phyloP scores from a whole-genome alignment of 1,140 invertebrate genomes.

The Arion vulgaris region DNA sequence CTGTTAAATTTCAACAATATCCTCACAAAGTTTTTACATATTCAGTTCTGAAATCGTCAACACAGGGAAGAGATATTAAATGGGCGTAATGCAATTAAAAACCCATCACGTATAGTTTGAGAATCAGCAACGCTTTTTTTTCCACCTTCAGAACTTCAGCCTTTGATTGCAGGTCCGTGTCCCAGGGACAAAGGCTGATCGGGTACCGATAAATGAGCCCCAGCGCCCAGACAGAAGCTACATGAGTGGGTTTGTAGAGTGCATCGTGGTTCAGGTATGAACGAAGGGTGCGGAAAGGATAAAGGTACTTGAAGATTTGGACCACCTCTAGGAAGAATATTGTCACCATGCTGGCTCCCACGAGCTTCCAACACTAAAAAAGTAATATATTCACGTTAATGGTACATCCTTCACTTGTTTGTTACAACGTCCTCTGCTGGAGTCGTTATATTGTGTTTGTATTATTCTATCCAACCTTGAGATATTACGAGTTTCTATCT shows the following conservation, averaged over 20 bases:
- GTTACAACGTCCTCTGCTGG: no score
- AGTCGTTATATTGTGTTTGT: no score
- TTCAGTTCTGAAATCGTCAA: neutral
- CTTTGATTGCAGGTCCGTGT: slow-evolving; percentile 20
- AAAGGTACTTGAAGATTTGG: neutral
- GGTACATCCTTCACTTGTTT: no score
- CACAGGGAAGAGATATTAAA: neutral
- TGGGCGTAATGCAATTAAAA: slow-evolving; percentile 13
- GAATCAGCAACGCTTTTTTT: neutral
- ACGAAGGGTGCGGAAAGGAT: neutral
- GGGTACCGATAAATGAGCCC: neutral
- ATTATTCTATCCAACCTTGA: no score
- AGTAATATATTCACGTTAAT: no score
- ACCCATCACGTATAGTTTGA: neutral
- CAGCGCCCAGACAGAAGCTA: neutral
- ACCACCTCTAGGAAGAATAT: slow-evolving; percentile 4
- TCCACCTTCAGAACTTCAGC: neutral
- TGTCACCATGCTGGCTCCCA: neutral
- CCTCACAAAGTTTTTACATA: neutral
- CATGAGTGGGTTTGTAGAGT: slow-evolving; percentile 17
- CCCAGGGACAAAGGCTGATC: neutral
- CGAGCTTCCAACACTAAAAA: neutral
- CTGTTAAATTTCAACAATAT: neutral
- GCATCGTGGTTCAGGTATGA: neutral
- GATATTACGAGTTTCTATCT: no score